phyloP scores from a whole-genome alignment of 1,140 invertebrate species.

The Centruroides sculpturatus region DNA sequence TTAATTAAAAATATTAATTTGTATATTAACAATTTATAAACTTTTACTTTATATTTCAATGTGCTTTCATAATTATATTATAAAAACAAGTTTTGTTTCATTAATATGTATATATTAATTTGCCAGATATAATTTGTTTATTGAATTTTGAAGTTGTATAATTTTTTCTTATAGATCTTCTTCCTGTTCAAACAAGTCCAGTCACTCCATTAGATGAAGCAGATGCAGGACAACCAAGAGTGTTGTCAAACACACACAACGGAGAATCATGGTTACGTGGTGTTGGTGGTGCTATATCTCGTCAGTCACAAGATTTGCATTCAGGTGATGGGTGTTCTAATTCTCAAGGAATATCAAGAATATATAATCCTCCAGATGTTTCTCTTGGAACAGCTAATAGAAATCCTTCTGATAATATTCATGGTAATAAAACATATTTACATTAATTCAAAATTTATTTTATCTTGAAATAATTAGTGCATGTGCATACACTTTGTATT shows the following conservation, averaged over 20 bases:
- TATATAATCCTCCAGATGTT: constrained; percentile 14
- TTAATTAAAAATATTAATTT: too few species aligned
- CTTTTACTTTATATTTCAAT: too few species aligned
- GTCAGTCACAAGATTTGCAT: not conserved
- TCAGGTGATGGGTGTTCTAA: constrained; percentile 1
- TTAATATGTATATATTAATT: too few species aligned
- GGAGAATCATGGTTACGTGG: constrained; percentile 4
- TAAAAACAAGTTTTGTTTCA: too few species aligned
- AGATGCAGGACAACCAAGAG: not conserved
- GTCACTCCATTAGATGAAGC: constrained; percentile 12
- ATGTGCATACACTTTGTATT: not conserved
- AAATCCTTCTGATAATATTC: constrained; percentile 11
- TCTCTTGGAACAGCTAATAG: constrained; percentile 11
- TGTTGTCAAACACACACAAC: not conserved
- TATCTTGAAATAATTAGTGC: not conserved
- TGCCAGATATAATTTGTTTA: too few species aligned
- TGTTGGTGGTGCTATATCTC: not conserved
- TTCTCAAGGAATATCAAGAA: constrained; percentile 6
- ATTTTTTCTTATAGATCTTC: constrained; percentile 9
- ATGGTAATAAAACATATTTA: constrained; percentile 3
- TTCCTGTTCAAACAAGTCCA: constrained; percentile 14
- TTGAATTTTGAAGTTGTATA: not conserved
- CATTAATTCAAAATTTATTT: not conserved
- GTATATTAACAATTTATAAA: too few species aligned
- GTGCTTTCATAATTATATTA: too few species aligned